Evolutionary conservation across 2,113 vertebrate genomes (phyloP).

Genomic region (Notothenia coriiceps): DNA sequence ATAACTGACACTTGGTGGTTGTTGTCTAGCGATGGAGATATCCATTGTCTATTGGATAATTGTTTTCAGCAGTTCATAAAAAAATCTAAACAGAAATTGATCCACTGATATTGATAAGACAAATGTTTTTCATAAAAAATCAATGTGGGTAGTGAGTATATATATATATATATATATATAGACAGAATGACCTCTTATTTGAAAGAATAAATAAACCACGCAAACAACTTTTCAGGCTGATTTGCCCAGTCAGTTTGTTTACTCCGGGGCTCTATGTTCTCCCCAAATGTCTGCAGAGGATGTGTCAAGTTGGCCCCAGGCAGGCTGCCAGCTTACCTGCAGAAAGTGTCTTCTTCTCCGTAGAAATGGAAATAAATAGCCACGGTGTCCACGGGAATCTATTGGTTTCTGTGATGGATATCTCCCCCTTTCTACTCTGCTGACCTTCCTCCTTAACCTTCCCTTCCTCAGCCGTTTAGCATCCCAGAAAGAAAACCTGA

Average conservation of each 20-base stretch:
- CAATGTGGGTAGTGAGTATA: not conserved
- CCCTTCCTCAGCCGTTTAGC: constrained; percentile 66
- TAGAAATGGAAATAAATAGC: constrained; percentile 80
- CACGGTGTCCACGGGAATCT: constrained; percentile 56
- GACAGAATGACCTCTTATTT: constrained; percentile 7
- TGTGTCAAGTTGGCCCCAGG: constrained; percentile 73
- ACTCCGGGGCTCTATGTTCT: constrained; percentile 60
- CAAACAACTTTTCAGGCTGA: constrained; percentile 61
- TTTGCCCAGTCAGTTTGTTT: constrained; percentile 73
- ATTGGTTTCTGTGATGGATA: constrained; percentile 70
- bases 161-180: constrained; percentile 9
- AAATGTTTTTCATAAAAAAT: constrained; percentile 4
- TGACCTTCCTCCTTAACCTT: constrained; percentile 78
- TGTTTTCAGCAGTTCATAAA: constrained; percentile 4
- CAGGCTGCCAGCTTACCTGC: constrained; percentile 75
- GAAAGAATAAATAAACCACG: constrained; percentile 32
- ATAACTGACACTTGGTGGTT: not conserved
- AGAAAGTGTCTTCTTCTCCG: constrained; percentile 71
- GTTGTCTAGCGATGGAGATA: constrained; percentile 3
- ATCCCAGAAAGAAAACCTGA: constrained; percentile 38
- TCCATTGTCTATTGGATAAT: not conserved
- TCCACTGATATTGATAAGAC: not conserved
- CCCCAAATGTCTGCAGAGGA: constrained; percentile 72
- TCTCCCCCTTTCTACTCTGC: constrained; percentile 50
- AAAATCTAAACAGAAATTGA: not conserved